Evolutionary conservation across 2,113 vertebrate genomes (phyloP).

Genomic region (Guaruba guarouba): DNA sequence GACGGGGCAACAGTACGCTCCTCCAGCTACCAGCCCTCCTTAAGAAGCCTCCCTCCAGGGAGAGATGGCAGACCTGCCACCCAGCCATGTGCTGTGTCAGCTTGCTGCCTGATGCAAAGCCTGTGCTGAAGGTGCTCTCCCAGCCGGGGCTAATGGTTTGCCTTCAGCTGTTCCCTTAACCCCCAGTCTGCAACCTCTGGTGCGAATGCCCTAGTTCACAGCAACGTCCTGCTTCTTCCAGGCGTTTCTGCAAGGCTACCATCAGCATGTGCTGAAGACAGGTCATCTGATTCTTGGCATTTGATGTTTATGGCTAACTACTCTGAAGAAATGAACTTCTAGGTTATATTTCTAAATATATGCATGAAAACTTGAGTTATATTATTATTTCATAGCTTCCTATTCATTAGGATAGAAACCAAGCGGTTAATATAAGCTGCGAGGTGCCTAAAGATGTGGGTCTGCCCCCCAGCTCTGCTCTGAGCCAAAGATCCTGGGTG

Average conservation of each 20-base stretch:
- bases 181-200: accelerated
- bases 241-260: not conserved
- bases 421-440: not conserved
- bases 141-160: not conserved
- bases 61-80: not conserved
- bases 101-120: not conserved
- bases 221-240: not conserved
- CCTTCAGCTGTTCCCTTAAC: not conserved
- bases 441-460: not conserved
- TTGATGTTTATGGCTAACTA: not conserved
- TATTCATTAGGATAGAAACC: not conserved
- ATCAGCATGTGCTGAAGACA: accelerated
- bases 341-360: not conserved
- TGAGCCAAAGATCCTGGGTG: not conserved
- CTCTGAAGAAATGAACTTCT: not conserved
- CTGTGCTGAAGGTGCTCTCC: accelerated
- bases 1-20: accelerated
- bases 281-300: not conserved
- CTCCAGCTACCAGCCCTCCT: not conserved
- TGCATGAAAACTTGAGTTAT: not conserved
- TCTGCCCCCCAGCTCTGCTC: not conserved
- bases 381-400: not conserved
- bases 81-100: not conserved
- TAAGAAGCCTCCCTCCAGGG: not conserved
- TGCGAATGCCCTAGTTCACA: accelerated